Conservation (phyloP, 2,113 vertebrate species). For the Bothrops jararaca region DNA sequence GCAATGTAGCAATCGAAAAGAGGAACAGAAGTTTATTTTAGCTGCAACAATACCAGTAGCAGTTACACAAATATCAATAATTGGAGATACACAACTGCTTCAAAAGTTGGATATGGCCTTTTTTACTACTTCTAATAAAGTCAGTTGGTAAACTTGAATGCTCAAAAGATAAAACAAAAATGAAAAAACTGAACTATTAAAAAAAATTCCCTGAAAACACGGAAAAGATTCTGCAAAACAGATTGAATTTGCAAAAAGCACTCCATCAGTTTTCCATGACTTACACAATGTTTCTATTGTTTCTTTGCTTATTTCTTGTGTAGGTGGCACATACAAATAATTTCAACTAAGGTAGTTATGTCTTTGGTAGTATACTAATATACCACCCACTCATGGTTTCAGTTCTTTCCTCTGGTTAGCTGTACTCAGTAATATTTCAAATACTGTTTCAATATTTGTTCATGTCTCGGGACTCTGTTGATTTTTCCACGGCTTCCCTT, state of each 20-base stretch:
- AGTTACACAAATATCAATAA: background rate
- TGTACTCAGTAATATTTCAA: background rate
- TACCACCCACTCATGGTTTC: background rate
- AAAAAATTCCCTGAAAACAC: conserved; percentile 60
- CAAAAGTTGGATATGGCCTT: background rate
- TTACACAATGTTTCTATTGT: conserved; percentile 47
- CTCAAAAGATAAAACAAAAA: conserved; percentile 24
- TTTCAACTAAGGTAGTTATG: conserved; percentile 8
- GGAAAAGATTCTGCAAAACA: conserved; percentile 58
- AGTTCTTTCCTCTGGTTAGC: background rate
- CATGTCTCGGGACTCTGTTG: background rate
- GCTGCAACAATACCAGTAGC: background rate
- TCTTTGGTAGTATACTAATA: conserved; percentile 31
- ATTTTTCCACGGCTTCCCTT: background rate
- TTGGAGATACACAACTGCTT: background rate
- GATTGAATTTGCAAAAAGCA: conserved; percentile 44
- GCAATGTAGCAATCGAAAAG: background rate
- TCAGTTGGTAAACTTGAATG: conserved; percentile 24
- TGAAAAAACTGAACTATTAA: conserved; percentile 28
- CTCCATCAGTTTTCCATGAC: conserved; percentile 1
- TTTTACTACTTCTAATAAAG: conserved; percentile 30
- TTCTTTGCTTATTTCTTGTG: background rate
- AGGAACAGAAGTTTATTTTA: background rate
- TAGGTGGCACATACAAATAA: background rate
- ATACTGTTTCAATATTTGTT: background rate